A percentile compares a stretch with the other conserved stretches of the same genome.
phyloP scores from a whole-genome alignment of 2,888 invertebrate species.

The Yponomeuta sedellus region DNA sequence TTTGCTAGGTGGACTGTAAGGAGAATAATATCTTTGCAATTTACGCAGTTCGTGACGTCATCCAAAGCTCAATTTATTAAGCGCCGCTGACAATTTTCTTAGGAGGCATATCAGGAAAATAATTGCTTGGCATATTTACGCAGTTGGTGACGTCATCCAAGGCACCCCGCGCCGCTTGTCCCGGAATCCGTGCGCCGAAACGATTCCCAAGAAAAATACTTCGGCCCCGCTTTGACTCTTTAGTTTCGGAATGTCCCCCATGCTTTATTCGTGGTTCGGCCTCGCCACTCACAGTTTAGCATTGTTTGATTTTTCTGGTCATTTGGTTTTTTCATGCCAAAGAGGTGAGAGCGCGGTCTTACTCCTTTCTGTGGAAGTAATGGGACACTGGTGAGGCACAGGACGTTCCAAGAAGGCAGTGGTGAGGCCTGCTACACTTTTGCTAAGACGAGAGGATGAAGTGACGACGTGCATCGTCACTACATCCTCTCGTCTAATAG shows the following conservation, averaged over 20 bases:
- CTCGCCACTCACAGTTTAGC: conserved; percentile 39
- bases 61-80: too few species aligned
- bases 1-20: not conserved
- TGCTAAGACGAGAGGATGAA: too few species aligned
- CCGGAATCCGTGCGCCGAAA: conserved; percentile 11
- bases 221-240: conserved; percentile 13
- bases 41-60: not conserved
- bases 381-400: too few species aligned
- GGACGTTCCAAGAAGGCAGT: too few species aligned
- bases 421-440: too few species aligned
- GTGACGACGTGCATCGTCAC: too few species aligned
- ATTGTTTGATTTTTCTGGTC: conserved; percentile 26
- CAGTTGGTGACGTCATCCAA: not conserved
- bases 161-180: not conserved
- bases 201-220: conserved; percentile 12
- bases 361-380: too few species aligned
- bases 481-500: too few species aligned
- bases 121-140: not conserved
- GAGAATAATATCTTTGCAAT: not conserved
- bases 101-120: too few species aligned
- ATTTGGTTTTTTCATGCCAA: conserved; percentile 16
- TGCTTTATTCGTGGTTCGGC: conserved; percentile 6
- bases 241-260: conserved; percentile 6
- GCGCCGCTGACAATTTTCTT: too few species aligned
- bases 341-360: not conserved